A percentile compares a stretch with the other conserved stretches of the same genome.
Evolutionary conservation across 2,113 vertebrate species (phyloP).

Genomic region (Hippocampus abdominalis): DNA sequence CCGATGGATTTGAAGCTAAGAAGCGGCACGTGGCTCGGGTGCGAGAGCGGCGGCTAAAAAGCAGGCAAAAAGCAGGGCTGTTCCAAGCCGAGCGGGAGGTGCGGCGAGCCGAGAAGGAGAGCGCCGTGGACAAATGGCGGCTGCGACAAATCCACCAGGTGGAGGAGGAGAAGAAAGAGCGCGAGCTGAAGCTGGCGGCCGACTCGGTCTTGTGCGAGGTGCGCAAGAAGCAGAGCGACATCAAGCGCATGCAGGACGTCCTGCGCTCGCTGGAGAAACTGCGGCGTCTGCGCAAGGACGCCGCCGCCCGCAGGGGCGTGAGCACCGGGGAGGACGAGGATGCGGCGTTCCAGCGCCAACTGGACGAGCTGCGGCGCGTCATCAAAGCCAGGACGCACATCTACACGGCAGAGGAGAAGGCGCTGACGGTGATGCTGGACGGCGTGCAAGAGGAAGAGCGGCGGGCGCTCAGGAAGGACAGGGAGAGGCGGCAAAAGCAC

Average conservation of each 20-base stretch:
- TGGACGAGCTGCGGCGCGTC: not conserved
- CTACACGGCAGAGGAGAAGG: conserved; percentile 11
- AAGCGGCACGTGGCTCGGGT: not conserved
- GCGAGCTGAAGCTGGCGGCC: conserved; percentile 5
- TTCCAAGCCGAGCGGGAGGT: not conserved
- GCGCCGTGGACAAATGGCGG: not conserved
- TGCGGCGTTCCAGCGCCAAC: not conserved
- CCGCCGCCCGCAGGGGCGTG: not conserved
- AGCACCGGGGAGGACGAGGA: not conserved
- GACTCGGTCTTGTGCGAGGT: conserved; percentile 8
- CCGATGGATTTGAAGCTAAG: not conserved
- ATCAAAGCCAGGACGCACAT: conserved; percentile 1
- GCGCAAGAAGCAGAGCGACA: conserved; percentile 10
- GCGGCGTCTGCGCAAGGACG: conserved; percentile 2
- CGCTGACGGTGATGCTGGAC: conserved; percentile 12
- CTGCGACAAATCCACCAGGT: not conserved
- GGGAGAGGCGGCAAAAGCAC: conserved; percentile 1
- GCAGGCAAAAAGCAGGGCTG: not conserved
- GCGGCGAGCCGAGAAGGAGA: not conserved
- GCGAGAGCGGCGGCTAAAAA: not conserved
- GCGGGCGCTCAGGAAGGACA: not conserved
- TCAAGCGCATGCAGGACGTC: conserved; percentile 10
- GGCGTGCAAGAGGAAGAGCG: conserved; percentile 8
- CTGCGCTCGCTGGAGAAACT: conserved; percentile 12
- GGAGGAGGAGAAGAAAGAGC: conserved; percentile 12